phyloP scores from a whole-genome alignment of 2,888 invertebrate species.

The Macropis europaea region DNA sequence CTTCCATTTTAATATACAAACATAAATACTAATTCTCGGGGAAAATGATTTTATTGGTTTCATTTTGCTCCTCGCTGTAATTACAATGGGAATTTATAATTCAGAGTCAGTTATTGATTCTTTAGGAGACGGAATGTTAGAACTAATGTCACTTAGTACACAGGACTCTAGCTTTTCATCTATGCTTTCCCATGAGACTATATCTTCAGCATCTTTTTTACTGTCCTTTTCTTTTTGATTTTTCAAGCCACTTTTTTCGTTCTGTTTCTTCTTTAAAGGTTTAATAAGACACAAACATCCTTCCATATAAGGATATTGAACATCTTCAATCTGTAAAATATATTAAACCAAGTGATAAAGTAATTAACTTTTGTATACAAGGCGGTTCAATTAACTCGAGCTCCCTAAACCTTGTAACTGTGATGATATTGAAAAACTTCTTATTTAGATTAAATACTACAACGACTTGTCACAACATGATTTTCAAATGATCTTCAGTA shows the following conservation, averaged over 20 bases:
- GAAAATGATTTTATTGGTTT: no score
- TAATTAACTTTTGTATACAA: no score
- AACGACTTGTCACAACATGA: no score
- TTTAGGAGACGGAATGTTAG: constrained; percentile 20
- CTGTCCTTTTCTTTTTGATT: not conserved
- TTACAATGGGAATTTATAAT: not conserved
- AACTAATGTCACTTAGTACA: constrained; percentile 31
- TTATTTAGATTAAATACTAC: no score
- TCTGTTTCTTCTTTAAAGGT: not conserved
- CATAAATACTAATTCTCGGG: no score
- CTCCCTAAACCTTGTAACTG: no score
- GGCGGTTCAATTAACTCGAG: no score
- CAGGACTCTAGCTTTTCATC: constrained; percentile 11
- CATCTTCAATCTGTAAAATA: constrained; percentile 27
- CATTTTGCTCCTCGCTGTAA: no score
- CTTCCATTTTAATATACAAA: no score
- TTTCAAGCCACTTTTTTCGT: not conserved
- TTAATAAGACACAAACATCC: constrained; percentile 41
- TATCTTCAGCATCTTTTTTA: not conserved
- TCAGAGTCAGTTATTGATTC: constrained; percentile 2
- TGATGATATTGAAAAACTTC: no score
- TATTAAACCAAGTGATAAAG: no score
- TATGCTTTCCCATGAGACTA: not conserved
- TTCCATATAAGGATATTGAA: constrained; percentile 22
- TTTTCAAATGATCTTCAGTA: no score